phyloP scores from a whole-genome alignment of 64 coral and sea anemone species.

The Pocillopora verrucosa region DNA sequence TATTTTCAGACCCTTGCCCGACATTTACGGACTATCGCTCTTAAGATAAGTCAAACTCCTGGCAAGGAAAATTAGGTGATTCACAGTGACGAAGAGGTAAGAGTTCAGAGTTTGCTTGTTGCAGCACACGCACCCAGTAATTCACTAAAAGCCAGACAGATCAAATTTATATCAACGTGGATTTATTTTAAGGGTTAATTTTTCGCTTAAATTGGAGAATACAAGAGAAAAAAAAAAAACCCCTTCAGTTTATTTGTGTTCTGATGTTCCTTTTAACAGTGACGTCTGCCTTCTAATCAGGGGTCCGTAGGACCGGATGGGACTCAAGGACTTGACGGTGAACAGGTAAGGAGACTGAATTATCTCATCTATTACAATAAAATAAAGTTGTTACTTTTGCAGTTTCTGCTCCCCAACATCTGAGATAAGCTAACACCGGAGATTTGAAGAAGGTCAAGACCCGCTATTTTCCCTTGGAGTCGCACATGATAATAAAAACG shows the following conservation, averaged over 20 bases:
- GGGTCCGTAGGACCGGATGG: conserved; percentile 28
- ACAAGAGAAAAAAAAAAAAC: neutral
- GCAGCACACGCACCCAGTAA: too few species aligned
- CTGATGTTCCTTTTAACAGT: conserved; percentile 51
- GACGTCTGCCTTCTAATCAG: conserved; percentile 50
- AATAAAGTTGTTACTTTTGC: neutral
- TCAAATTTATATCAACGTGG: neutral
- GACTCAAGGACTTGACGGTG: conserved; percentile 12
- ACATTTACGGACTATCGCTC: too few species aligned
- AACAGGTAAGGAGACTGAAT: neutral
- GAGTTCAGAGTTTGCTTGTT: too few species aligned
- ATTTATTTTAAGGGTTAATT: neutral
- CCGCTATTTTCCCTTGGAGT: neutral
- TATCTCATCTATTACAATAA: neutral
- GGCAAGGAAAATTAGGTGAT: too few species aligned
- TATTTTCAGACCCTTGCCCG: too few species aligned
- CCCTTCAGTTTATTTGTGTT: conserved; percentile 38
- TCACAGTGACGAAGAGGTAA: too few species aligned
- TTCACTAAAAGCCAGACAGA: too few species aligned
- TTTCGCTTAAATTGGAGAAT: neutral
- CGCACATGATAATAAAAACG: neutral
- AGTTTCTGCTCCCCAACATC: neutral
- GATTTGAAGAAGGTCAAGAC: too few species aligned
- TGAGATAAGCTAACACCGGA: too few species aligned
- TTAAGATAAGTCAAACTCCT: too few species aligned